Conservation (phyloP, 2,113 vertebrate genomes). For the Saguinus midas region DNA sequence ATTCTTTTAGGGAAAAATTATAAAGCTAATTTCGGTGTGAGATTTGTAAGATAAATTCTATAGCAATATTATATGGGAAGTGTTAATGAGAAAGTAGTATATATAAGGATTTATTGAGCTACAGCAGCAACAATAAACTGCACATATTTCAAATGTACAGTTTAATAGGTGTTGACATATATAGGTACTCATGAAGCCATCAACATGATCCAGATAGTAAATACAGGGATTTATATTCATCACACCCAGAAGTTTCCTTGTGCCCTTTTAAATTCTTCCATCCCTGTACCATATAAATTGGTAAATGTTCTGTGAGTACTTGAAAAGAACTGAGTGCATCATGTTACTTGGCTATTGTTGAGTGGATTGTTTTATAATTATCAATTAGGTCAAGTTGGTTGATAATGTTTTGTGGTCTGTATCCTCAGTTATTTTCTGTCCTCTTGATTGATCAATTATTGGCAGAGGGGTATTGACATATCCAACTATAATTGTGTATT, state of each 20-base stretch:
- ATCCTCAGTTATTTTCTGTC: not conserved
- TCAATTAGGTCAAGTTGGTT: not conserved
- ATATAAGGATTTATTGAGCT: not conserved
- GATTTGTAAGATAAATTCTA: not conserved
- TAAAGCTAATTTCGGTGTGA: not conserved
- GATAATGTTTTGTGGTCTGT: not conserved
- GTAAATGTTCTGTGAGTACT: not conserved
- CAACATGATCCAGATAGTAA: not conserved
- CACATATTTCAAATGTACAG: not conserved
- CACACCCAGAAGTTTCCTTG: not conserved
- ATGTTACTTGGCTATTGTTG: not conserved
- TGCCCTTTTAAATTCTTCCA: not conserved
- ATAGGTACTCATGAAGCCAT: not conserved
- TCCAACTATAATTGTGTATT: not conserved
- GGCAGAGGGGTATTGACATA: not conserved
- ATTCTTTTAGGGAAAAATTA: not conserved
- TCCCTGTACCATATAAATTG: not conserved
- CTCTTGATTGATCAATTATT: not conserved
- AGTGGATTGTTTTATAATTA: not conserved
- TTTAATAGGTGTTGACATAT: not conserved
- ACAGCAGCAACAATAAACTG: not conserved
- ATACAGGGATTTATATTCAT: not conserved
- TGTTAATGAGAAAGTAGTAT: not conserved
- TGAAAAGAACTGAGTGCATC: not conserved
- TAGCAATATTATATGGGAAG: not conserved